Base-by-base conservation (phyloP, 2,888 invertebrate species). In the Epistrophe grossulariae region DNA sequence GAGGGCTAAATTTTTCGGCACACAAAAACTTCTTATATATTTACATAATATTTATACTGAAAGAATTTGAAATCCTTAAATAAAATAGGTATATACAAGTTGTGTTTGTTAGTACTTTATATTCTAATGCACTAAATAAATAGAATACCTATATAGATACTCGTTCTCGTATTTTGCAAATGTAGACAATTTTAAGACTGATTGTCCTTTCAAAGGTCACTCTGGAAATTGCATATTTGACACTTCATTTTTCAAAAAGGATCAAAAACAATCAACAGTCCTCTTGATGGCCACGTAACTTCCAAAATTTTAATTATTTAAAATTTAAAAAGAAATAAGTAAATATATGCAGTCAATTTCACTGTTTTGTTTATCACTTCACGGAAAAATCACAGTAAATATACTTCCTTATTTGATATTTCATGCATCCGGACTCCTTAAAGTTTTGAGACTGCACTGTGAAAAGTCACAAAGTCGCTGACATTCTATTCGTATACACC, bases 61-160 rank as follows among this genome's bases (percentile, higher is more conserved):
- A 40, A 40, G 60, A 60, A 60, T 40, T 60, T 60, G 38, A 38
- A 60, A 60, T 60, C 11, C n/a, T 60, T 7, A 60, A 60, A 35
- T 19, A 50, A 24, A 24, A 24, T 24, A 24, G 2, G 3, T 55
- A 6, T 31, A 31, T 31, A 15, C 6, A 35, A 40, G 13, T 11
- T 59, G 5, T 13, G 6, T 59, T 2, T 11, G 5, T 62, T 4
- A 19, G 62, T 13, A 62, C 62, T 40, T 43, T 40, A 50, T 52
- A 60, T 60, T 60, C 19, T 43, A 38, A 60, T 19, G 40, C 8
- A 60, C 40, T 60, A 60, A 60, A 62, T 62, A 19, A 4, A 62
- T 40, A 19, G 8, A 38, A 48, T 17, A 48, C n/a, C n/a, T n/a
- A n/a, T n/a, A 5, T 5, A 7, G n/a, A 8, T 45, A 31, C 7